phyloP scores from a whole-genome alignment of 2,797 vertebrate genomes.

The Siniperca scherzeri region DNA sequence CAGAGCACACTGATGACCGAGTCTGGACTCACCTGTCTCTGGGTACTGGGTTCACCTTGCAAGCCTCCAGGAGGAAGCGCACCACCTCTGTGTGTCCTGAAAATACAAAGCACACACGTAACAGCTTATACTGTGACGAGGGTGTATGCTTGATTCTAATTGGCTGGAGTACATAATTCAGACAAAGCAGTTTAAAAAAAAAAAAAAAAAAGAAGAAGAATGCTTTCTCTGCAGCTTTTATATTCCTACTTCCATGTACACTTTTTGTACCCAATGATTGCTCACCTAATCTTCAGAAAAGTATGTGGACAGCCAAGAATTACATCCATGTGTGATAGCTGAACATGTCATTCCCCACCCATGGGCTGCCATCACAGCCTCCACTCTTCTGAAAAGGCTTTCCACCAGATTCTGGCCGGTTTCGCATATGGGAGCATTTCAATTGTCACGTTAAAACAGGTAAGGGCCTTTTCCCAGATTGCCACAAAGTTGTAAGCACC shows the following conservation, averaged over 20 bases:
- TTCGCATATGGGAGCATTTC: too few relatives aligned
- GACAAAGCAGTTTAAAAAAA: too few relatives aligned
- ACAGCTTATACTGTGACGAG: background rate
- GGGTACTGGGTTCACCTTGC: slow-evolving; percentile 96
- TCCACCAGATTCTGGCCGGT: background rate
- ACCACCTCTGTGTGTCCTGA: slow-evolving; percentile 95
- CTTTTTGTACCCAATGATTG: background rate
- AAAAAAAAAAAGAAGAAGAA: background rate
- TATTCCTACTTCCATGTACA: background rate
- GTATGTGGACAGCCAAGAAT: background rate
- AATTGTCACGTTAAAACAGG: too few relatives aligned
- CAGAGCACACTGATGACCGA: background rate
- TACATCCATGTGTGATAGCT: background rate
- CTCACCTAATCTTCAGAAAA: background rate
- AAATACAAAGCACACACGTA: background rate
- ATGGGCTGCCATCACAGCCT: background rate
- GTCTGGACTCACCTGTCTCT: slow-evolving; percentile 89
- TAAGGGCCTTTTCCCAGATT: background rate
- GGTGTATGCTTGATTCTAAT: background rate
- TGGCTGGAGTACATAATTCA: background rate
- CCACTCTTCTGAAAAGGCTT: background rate
- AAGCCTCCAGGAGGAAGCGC: slow-evolving; percentile 95
- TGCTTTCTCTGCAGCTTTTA: background rate
- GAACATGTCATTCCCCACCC: background rate
- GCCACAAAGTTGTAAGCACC: background rate